phyloP scores from a whole-genome alignment of 1,140 invertebrate species.

The Drosophila chauvacae region DNA sequence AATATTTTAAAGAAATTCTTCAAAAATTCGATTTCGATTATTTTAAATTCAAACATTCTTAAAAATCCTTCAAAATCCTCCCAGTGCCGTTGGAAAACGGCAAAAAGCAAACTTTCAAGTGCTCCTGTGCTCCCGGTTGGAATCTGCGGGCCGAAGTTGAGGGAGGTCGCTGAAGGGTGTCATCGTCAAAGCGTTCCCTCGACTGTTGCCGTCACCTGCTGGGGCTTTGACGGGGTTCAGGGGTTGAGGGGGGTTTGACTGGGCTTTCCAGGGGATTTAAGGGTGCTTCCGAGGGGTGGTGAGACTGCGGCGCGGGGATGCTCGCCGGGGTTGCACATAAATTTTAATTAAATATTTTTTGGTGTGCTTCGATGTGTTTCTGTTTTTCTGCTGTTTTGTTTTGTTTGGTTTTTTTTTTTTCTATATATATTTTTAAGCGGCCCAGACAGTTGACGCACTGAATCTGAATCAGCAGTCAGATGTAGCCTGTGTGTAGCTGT shows the following conservation, averaged over 20 bases:
- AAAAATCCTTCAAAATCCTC: background rate
- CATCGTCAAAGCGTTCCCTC: constrained; percentile 42
- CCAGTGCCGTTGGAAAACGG: constrained; percentile 21
- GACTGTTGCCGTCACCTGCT: constrained; percentile 30
- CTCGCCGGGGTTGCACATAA: constrained; percentile 70
- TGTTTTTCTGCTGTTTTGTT: constrained; percentile 1
- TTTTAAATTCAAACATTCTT: background rate
- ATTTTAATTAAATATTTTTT: constrained; percentile 83
- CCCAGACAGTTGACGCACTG: constrained; percentile 45
- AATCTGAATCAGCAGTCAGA: constrained; percentile 28
- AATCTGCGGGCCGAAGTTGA: constrained; percentile 15
- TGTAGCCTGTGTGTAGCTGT: constrained; percentile 27
- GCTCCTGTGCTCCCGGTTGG: constrained; percentile 15
- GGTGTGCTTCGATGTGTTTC: constrained; percentile 36
- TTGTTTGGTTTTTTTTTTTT: constrained; percentile 6
- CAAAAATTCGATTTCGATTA: background rate
- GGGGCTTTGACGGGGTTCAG: background rate
- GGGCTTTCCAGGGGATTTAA: constrained; percentile 5
- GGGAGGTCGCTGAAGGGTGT: constrained; percentile 55
- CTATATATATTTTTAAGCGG: constrained; percentile 19
- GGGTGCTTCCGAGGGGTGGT: constrained; percentile 37
- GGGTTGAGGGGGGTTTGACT: background rate
- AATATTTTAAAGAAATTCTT: background rate
- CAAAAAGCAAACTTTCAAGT: constrained; percentile 52
- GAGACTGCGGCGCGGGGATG: background rate